Conservation (phyloP, 2,113 vertebrate species). For the Leucosticte australis region DNA sequence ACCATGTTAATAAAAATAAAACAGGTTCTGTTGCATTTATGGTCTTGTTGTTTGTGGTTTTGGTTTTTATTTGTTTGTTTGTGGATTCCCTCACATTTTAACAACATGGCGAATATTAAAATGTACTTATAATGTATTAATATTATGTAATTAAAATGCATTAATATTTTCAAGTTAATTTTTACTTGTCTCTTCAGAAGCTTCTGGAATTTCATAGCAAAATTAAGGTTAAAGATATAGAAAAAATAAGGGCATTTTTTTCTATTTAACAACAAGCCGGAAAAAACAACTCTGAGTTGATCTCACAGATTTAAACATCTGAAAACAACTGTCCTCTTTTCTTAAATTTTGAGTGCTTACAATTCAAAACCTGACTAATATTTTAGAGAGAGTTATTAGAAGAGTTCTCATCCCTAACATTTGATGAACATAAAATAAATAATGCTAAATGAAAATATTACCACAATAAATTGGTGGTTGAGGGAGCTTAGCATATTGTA, state of each 20-base stretch:
- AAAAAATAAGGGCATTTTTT: background rate
- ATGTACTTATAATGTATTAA: background rate
- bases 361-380: background rate
- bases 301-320: background rate
- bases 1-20: background rate
- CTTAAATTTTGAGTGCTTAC: background rate
- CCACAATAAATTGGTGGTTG: background rate
- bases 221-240: background rate
- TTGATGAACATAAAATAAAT: background rate
- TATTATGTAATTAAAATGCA: background rate
- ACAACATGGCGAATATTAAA: background rate
- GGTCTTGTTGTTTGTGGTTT: accelerated
- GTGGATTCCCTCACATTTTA: background rate
- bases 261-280: background rate
- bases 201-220: background rate
- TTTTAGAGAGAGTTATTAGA: background rate
- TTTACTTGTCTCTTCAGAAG: background rate
- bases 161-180: background rate
- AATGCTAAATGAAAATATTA: background rate
- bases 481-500: background rate
- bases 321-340: background rate
- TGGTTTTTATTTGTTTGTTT: background rate
- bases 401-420: background rate
- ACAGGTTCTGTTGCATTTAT: background rate
- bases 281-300: background rate